Percentiles rank a stretch among this genome's conserved stretches.
phyloP scores from a whole-genome alignment of 2,113 vertebrate genomes.

The Anser brachyrhynchus region DNA sequence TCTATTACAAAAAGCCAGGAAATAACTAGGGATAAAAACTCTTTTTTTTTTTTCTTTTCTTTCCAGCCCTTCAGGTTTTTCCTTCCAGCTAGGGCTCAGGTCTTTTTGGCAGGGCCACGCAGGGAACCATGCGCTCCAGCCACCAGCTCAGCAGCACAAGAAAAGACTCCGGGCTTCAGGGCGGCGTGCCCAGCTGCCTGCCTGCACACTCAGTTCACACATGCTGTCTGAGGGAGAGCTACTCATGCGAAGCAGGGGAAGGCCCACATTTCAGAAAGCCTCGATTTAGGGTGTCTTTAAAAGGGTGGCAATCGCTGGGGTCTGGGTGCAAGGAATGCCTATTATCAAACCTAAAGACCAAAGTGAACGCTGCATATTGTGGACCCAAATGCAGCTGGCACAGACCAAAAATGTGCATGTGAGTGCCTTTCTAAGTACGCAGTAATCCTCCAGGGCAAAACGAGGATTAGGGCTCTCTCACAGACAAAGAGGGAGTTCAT shows the following conservation, averaged over 20 bases:
- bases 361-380: constrained; percentile 51
- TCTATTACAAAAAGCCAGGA: not conserved
- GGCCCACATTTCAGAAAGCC: not conserved
- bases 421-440: constrained; percentile 77
- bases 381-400: constrained; percentile 68
- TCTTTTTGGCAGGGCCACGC: not conserved
- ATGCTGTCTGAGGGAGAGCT: not conserved
- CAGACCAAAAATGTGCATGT: constrained; percentile 68
- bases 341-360: constrained; percentile 60
- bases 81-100: not conserved
- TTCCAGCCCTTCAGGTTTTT: not conserved
- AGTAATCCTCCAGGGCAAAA: constrained; percentile 78
- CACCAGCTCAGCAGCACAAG: not conserved
- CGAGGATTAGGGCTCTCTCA: constrained; percentile 72
- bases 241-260: not conserved
- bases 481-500: constrained; percentile 69
- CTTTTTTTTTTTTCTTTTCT: not conserved
- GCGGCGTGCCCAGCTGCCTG: not conserved
- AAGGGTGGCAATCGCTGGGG: constrained; percentile 41
- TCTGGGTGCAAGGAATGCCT: constrained; percentile 52
- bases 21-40: not conserved
- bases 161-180: not conserved
- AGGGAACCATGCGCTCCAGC: rapidly evolving
- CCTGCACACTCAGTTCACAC: not conserved
- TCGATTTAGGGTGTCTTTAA: not conserved